phyloP scores from a whole-genome alignment of 2,888 invertebrate species.

The Chydorus sphaericus region DNA sequence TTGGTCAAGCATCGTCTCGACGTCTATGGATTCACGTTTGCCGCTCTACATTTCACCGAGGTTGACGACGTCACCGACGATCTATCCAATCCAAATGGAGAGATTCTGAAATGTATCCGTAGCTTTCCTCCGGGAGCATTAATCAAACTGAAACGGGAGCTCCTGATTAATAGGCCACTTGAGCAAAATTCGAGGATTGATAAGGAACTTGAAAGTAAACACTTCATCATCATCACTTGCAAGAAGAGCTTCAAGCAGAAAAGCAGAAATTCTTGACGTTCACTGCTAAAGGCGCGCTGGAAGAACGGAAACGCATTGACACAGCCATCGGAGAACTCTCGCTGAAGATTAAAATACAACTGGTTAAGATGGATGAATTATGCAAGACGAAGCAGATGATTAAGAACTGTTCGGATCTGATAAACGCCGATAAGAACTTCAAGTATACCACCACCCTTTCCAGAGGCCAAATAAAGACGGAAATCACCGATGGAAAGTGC shows the following conservation, averaged over 20 bases:
- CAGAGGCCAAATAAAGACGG: conserved; percentile 13
- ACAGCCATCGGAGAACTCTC: conserved; percentile 15
- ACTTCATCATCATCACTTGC: conserved; percentile 17
- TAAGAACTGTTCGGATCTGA: conserved; percentile 15
- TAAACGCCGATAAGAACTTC: conserved; percentile 19
- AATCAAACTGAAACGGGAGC: too few species aligned
- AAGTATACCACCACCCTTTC: conserved; percentile 17
- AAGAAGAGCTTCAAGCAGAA: conserved; percentile 14
- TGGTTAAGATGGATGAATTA: conserved; percentile 14
- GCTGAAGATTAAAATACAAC: conserved; percentile 17
- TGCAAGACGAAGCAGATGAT: conserved; percentile 17
- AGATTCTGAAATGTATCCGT: too few species aligned
- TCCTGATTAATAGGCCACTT: too few species aligned
- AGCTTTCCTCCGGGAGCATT: too few species aligned
- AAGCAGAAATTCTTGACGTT: conserved; percentile 17
- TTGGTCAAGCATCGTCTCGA: too few species aligned
- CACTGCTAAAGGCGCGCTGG: conserved; percentile 18
- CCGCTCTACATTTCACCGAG: too few species aligned
- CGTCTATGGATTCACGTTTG: too few species aligned
- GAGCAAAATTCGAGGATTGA: too few species aligned
- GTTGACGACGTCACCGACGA: too few species aligned
- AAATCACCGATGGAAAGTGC: conserved; percentile 14
- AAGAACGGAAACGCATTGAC: conserved; percentile 18
- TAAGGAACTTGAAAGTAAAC: conserved; percentile 18
- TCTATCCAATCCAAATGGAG: too few species aligned